phyloP scores from a whole-genome alignment of 2,888 invertebrate genomes.

The Drosophila helvetica region DNA sequence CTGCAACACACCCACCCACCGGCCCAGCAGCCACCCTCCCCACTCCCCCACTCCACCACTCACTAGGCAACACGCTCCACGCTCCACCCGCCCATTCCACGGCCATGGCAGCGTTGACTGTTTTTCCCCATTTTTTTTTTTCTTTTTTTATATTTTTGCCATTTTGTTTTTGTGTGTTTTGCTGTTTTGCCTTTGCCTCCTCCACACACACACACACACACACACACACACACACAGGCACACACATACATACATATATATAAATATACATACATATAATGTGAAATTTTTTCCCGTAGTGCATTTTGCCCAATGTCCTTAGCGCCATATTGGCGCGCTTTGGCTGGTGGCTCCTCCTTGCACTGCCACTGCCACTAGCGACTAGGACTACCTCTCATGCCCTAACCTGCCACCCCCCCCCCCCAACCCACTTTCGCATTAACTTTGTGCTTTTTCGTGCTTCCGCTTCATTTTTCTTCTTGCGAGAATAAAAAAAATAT shows the following conservation, averaged over 20 bases:
- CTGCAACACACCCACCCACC: slow-evolving; percentile 26
- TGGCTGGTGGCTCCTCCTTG: slow-evolving; percentile 32
- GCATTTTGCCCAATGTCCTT: slow-evolving; percentile 76
- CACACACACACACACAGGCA: slow-evolving; percentile 23
- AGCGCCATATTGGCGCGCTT: slow-evolving; percentile 69
- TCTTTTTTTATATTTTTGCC: slow-evolving; percentile 60
- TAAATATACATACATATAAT: slow-evolving; percentile 50
- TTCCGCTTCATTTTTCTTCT: slow-evolving; percentile 73
- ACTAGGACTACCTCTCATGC: neutral
- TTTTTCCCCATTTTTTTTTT: slow-evolving; percentile 37
- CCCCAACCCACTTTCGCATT: slow-evolving; percentile 44
- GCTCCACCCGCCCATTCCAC: slow-evolving; percentile 19
- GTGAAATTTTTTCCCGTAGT: slow-evolving; percentile 62
- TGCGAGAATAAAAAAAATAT: slow-evolving; percentile 26
- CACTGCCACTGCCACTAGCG: slow-evolving; percentile 1
- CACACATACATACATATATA: slow-evolving; percentile 39
- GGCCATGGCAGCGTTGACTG: slow-evolving; percentile 48
- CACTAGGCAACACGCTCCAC: slow-evolving; percentile 25
- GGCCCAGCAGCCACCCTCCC: slow-evolving; percentile 7
- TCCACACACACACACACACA: slow-evolving; percentile 37
- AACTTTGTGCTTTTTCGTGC: slow-evolving; percentile 74
- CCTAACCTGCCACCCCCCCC: slow-evolving; percentile 8
- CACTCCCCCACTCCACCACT: slow-evolving; percentile 11
- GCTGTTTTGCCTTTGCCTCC: slow-evolving; percentile 66
- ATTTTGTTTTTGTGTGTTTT: slow-evolving; percentile 81